A percentile compares a stretch with the other conserved stretches of the same genome.
phyloP scores from a whole-genome alignment of 2,113 vertebrate species.

The Boleophthalmus pectinirostris region DNA sequence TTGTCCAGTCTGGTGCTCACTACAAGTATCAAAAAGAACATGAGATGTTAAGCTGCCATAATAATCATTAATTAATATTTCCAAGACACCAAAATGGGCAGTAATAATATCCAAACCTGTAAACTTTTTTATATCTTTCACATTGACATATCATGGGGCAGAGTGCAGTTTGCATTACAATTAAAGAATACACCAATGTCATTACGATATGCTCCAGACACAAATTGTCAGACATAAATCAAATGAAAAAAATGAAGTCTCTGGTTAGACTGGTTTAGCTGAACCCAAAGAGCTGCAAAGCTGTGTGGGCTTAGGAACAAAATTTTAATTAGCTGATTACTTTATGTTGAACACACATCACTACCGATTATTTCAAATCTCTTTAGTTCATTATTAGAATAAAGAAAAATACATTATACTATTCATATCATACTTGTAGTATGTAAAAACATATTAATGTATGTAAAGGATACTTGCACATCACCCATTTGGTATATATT shows the following conservation, averaged over 20 bases:
- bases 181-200: not conserved
- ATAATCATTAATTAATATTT: not conserved
- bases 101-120: slow-evolving; percentile 4
- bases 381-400: not conserved
- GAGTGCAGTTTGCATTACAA: not conserved
- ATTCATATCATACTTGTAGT: not conserved
- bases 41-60: slow-evolving; percentile 9
- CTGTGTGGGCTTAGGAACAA: not conserved
- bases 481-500: not conserved
- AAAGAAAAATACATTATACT: not conserved
- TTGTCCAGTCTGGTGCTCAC: not conserved
- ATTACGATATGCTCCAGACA: not conserved
- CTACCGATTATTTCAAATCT: not conserved
- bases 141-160: not conserved
- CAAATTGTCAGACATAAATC: not conserved
- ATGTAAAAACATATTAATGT: not conserved
- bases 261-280: not conserved
- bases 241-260: not conserved
- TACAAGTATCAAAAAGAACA: not conserved
- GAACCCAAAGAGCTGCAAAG: not conserved
- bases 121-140: not conserved
- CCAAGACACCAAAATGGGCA: slow-evolving; percentile 1
- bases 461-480: not conserved
- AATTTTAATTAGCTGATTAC: not conserved
- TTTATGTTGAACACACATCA: not conserved